Conservation (phyloP, 2,888 invertebrate genomes). For the Ptychoptera albimana region DNA sequence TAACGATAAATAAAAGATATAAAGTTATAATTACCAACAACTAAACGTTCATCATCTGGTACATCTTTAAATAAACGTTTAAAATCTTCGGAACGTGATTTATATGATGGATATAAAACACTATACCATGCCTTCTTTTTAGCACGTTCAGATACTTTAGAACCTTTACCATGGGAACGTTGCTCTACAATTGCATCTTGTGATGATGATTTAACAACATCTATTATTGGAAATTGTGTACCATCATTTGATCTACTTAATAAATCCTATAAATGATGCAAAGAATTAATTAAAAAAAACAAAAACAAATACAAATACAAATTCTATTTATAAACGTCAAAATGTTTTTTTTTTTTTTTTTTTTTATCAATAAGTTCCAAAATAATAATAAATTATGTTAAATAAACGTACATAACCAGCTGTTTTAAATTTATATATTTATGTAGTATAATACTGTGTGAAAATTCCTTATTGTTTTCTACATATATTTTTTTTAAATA, state of each 20-base stretch:
- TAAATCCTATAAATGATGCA: constrained; percentile 12
- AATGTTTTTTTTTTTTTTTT: too few relatives aligned
- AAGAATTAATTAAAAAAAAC: not conserved
- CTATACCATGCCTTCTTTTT: constrained; percentile 80
- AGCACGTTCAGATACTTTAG: constrained; percentile 36
- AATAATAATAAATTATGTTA: not conserved
- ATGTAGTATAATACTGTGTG: too few relatives aligned
- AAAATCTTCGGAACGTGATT: constrained; percentile 84
- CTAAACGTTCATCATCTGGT: constrained; percentile 77
- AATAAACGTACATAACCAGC: not conserved
- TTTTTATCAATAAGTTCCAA: too few relatives aligned
- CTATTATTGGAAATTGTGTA: constrained; percentile 10
- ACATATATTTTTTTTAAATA: too few relatives aligned
- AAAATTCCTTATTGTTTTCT: too few relatives aligned
- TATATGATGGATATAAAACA: constrained; percentile 80
- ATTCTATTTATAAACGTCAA: not conserved
- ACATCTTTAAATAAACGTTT: constrained; percentile 82
- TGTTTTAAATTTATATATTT: not conserved
- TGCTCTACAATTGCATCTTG: constrained; percentile 6
- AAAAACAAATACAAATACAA: not conserved
- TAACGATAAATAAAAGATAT: too few relatives aligned
- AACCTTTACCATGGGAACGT: constrained; percentile 19
- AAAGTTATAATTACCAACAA: constrained; percentile 57
- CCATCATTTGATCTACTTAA: constrained; percentile 15
- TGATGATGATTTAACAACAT: constrained; percentile 3